phyloP scores from a whole-genome alignment of 2,797 vertebrate genomes.

The Propithecus perrieri region DNA sequence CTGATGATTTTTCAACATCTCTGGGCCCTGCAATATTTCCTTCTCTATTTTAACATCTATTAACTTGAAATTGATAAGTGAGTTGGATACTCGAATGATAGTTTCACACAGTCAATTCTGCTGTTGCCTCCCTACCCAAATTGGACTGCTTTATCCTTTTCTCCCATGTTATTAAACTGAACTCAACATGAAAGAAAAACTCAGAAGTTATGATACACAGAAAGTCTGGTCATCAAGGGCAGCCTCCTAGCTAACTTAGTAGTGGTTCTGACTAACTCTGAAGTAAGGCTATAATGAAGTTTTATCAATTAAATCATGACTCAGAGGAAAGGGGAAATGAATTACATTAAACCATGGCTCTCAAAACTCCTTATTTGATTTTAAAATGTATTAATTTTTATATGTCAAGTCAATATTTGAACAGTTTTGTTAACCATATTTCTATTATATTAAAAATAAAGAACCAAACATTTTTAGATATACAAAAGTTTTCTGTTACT shows the following conservation, averaged over 20 bases:
- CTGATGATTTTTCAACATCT: not conserved
- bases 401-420: not conserved
- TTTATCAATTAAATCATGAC: conserved; percentile 53
- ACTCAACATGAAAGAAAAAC: not conserved
- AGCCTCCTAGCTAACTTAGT: not conserved
- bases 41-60: not conserved
- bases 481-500: not conserved
- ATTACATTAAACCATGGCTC: conserved; percentile 54
- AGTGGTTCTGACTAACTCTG: conserved; percentile 22
- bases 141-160: not conserved
- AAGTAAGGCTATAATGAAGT: conserved; percentile 37
- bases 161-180: not conserved
- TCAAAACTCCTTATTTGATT: conserved; percentile 52
- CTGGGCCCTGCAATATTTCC: not conserved
- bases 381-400: conserved; percentile 46
- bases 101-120: not conserved
- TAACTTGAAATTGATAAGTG: not conserved
- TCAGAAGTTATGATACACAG: not conserved
- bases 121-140: not conserved
- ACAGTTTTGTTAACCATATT: conserved; percentile 16
- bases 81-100: not conserved
- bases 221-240: not conserved
- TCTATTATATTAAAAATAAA: conserved; percentile 6
- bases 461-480: not conserved
- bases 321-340: conserved; percentile 43